Conservation (phyloP, 1,140 invertebrate genomes). For the Diachasma alloeum region DNA sequence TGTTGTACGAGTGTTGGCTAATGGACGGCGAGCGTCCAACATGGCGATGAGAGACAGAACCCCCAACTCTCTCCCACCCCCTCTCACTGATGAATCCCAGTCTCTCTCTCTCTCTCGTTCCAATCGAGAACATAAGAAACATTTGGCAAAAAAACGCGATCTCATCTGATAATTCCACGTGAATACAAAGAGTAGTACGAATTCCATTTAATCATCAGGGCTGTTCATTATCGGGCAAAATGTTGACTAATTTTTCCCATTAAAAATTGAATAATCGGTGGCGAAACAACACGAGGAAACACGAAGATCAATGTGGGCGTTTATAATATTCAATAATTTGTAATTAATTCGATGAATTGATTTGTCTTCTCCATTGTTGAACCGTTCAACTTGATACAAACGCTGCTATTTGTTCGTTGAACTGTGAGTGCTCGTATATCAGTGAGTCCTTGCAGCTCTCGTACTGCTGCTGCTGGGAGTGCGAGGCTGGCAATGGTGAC, state of each 20-base stretch:
- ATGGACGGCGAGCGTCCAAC: constrained; percentile 27
- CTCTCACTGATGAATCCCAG: background rate
- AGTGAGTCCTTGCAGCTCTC: constrained; percentile 63
- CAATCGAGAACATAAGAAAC: background rate
- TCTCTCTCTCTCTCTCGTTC: background rate
- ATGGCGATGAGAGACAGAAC: constrained; percentile 1
- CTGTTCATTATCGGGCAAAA: no score
- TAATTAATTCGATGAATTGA: constrained; percentile 6
- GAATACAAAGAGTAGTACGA: no score
- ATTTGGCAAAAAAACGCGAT: background rate
- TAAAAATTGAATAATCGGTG: background rate
- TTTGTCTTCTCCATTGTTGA: background rate
- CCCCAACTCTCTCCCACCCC: background rate
- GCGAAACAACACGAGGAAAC: constrained; percentile 33
- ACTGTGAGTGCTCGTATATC: constrained; percentile 58
- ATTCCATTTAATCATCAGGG: no score
- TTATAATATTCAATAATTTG: background rate
- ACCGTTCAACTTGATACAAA: constrained; percentile 61
- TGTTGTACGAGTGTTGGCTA: background rate
- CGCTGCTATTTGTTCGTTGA: constrained; percentile 61
- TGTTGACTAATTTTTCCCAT: background rate
- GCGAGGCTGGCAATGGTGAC: constrained; percentile 23
- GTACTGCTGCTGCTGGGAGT: constrained; percentile 51
- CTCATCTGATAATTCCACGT: background rate
- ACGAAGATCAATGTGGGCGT: constrained; percentile 13